Evolutionary conservation across 2,888 invertebrate genomes (phyloP), one percentile per base, ranked within the genome.

Genomic region (Hyposoter dolosus): DNA sequence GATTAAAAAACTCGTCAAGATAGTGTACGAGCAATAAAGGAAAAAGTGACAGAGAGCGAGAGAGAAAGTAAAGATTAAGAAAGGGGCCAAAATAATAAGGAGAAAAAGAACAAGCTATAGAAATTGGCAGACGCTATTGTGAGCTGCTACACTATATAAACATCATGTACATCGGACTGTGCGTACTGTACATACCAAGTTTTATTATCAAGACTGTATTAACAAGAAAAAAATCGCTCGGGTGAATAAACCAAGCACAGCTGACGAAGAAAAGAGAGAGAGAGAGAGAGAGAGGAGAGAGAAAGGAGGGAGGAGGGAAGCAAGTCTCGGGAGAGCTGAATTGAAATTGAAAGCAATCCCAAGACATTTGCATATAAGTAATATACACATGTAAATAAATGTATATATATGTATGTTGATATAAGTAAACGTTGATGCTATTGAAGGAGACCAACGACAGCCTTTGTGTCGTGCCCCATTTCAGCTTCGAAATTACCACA

Each of bases 321-420:
- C 68, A 63, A 75, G 63, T 74, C 76, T 76, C 65, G 68, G 12
- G 83, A 43, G 68, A 78, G 56, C 60, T 85, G 76, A 85, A 85
- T 85, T 76, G 76, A 80, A 85, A 85, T 85, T 85, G 85, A 85
- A 85, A 72, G 71, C 85, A 83, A 80, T 85, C 80, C 65, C 72
- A 47, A 71, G 82, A 68, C 66, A 68, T 80, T 72, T 68, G 80
- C 80, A 83, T 77, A 77, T 66, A 72, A 75, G 23, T 17, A 43
- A n/a, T 23, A 23, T 53, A 53, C 23, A 66, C 40, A 75, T 17
- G 53, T 75, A 76, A 50, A 66, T 23, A 32, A 32, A 17, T 40
- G n/a, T 32, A 56, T 56, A 28, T 56, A 23, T 19, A 19, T 60
- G 28, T 60, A 60, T 28, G 23, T 28, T 12, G 12, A 15, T 60